These are phyloP conservation scores for Rotaria socialis DNA, from an alignment of 2,888 invertebrate genomes.

Conservation along the genomic window DNA sequence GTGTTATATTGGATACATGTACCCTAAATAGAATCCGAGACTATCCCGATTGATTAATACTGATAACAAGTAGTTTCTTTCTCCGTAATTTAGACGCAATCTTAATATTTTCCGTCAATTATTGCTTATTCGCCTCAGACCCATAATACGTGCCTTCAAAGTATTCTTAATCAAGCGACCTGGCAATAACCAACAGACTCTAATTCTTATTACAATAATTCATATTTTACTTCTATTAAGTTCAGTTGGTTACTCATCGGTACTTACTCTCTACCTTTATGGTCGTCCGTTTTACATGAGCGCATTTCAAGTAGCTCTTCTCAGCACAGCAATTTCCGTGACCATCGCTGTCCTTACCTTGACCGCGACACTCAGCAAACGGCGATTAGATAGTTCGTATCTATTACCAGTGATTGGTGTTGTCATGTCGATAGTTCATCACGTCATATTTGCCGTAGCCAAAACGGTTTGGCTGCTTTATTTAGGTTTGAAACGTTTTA, in stretches of 20 bases:
- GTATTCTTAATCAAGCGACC: background rate
- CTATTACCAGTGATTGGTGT: background rate
- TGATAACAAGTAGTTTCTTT: no score
- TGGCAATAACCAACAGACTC: background rate
- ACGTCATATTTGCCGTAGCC: background rate
- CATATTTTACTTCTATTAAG: background rate
- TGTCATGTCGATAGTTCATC: background rate
- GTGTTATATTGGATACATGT: no score
- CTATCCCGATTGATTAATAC: no score
- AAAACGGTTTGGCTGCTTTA: background rate
- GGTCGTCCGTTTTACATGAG: background rate
- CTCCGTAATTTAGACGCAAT: background rate
- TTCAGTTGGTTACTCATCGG: background rate
- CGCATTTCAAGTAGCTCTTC: background rate
- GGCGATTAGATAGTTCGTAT: background rate
- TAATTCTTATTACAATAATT: background rate
- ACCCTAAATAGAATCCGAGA: no score
- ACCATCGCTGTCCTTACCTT: background rate
- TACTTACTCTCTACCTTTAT: background rate
- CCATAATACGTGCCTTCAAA: background rate
- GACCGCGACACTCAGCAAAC: background rate
- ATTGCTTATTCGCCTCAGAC: background rate
- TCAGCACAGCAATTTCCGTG: background rate
- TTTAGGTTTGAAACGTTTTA: background rate
- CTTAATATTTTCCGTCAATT: background rate